Percentiles rank a stretch among this genome's conserved stretches.
phyloP scores from a whole-genome alignment of 2,113 vertebrate genomes.

The Eretmochelys imbricata region DNA sequence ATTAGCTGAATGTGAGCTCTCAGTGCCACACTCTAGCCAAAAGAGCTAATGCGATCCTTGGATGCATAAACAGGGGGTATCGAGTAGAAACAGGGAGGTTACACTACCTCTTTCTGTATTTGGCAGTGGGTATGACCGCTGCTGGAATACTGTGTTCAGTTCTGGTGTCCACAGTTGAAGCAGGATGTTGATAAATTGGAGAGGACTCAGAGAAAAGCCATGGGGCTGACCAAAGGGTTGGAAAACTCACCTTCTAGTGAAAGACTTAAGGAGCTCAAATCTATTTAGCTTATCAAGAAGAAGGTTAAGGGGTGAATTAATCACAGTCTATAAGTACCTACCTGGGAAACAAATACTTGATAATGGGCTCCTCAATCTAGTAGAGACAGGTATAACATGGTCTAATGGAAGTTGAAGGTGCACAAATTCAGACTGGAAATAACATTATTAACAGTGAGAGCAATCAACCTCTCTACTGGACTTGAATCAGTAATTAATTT shows the following conservation, averaged over 20 bases:
- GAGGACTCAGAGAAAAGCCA: background rate
- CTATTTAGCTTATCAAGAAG: slow-evolving; percentile 4
- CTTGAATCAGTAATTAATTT: background rate
- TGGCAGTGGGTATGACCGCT: background rate
- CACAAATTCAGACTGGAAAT: background rate
- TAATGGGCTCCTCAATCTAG: background rate
- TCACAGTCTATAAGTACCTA: background rate
- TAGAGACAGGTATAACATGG: background rate
- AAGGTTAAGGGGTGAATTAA: background rate
- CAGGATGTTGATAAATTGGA: background rate
- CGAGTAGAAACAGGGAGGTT: rapidly evolving
- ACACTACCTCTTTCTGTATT: background rate
- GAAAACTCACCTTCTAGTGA: rapidly evolving
- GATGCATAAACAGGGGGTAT: background rate
- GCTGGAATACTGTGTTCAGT: background rate
- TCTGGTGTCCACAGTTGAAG: background rate
- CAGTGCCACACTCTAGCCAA: background rate
- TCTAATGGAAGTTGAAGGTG: background rate
- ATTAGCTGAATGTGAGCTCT: background rate
- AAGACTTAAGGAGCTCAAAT: background rate
- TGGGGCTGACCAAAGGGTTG: background rate
- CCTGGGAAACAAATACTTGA: background rate
- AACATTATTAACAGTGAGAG: background rate
- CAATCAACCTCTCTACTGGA: background rate
- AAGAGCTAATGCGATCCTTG: background rate